Evolutionary conservation across 2,888 invertebrate genomes (phyloP).

Genomic region (Amaurobius ferox): DNA sequence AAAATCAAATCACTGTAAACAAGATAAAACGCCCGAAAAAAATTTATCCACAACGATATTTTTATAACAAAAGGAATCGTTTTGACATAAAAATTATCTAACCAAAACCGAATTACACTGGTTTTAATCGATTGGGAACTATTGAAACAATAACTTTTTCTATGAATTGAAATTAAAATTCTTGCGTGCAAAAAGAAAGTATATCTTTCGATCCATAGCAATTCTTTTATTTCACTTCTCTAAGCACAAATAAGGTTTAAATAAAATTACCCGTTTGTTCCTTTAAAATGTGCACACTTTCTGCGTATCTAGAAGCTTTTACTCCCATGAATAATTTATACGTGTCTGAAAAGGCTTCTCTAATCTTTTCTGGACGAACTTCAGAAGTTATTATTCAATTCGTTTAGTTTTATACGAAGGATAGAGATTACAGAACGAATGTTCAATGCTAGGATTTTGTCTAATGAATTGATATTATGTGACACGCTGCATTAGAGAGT

Average conservation of each 20-base stretch:
- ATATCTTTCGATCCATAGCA: neutral
- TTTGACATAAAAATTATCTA: too few species aligned
- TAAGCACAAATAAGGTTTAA: neutral
- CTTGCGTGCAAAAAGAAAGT: neutral
- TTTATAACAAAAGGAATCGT: too few species aligned
- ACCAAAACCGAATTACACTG: too few species aligned
- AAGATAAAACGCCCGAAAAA: too few species aligned
- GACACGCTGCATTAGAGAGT: neutral
- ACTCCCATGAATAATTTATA: conserved; percentile 11
- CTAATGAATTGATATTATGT: neutral
- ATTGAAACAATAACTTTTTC: too few species aligned
- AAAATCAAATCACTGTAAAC: too few species aligned
- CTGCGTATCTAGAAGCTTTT: neutral
- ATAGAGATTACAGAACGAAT: neutral
- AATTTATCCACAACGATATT: too few species aligned
- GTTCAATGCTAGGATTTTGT: neutral
- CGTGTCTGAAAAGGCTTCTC: neutral
- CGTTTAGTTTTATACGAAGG: conserved; percentile 1
- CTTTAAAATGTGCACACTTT: conserved; percentile 6
- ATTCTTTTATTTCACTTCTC: neutral
- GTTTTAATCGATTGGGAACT: too few species aligned
- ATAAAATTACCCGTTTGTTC: conserved; percentile 9
- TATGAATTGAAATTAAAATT: neutral
- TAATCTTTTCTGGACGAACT: conserved; percentile 6
- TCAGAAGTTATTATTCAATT: conserved; percentile 14